Base-by-base conservation (phyloP, 2,113 vertebrate genomes). In the Megatriorchis doriae region DNA sequence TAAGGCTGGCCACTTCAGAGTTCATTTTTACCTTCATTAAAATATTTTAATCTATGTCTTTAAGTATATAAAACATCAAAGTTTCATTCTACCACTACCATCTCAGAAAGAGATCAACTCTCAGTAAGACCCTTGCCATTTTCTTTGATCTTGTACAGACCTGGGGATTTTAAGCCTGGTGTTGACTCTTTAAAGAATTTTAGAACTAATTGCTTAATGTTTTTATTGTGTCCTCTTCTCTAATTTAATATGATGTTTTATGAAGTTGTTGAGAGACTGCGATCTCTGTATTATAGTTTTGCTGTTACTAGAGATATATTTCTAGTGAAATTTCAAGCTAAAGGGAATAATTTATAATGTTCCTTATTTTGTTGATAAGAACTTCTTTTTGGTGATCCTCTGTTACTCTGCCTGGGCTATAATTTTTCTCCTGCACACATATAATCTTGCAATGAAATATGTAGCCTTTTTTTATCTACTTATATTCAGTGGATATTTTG, bases 61-160 rank as follows among this genome's bases (percentile, higher is more conserved):
- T 94, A 95, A 94, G 88, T 83, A 84, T 92, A 93, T 74, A 93
- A 96, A 88, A 96, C 93, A 90, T 96, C 94, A 95, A 96, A 96
- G 92, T 97, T 96, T 92, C 53, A 53, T 88, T 96, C 79, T 71
- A 84, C 56, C 25, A 61, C 72, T 88, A 84, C 93, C 43, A 81
- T 58, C 59, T 90, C 92, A 92, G 91, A 92, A 82, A 92, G 72
- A 93, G 87, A 92, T 88, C 94, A 74, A 78, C 43, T 86, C 90
- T 93, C 93, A 96, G 90, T 94, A 93, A 96, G 96, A 96, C 89
- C 81, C 93, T 92, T 94, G 65, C 68, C 79, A 90, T 78, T 94
- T 96, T 93, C 94, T 97, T 97, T 97, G 94, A 97, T 96, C 95
- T 94, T 81, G n/a, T 78, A 83, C 93, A 95, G 92, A 96, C 92